Evolutionary conservation across 2,888 invertebrate genomes (phyloP).

Genomic region (Elmis aenea): DNA sequence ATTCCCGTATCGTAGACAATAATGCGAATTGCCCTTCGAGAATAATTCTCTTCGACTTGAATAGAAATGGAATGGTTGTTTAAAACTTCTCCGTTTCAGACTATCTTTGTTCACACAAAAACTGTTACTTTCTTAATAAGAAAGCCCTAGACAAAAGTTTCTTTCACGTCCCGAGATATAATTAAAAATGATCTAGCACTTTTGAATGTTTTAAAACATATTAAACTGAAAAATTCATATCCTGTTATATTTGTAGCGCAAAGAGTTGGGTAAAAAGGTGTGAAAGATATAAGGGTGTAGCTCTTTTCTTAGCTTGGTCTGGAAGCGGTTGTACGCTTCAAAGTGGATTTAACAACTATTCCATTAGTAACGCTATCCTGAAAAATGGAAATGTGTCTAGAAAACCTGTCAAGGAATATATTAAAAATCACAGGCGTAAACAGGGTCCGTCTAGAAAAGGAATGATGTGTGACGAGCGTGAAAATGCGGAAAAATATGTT

Average conservation of each 20-base stretch:
- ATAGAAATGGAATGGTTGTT: conserved; percentile 52
- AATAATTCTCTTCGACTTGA: conserved; percentile 60
- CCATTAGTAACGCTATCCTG: conserved; percentile 54
- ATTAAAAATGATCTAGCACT: conserved; percentile 61
- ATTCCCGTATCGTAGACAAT: conserved; percentile 56
- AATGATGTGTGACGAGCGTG: conserved; percentile 67
- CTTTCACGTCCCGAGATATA: conserved; percentile 63
- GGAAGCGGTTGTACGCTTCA: too few species aligned
- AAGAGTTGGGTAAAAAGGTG: conserved; percentile 43
- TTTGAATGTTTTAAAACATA: too few species aligned
- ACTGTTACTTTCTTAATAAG: conserved; percentile 58
- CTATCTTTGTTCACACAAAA: conserved; percentile 52
- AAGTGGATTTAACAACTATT: conserved; percentile 58
- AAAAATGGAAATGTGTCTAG: conserved; percentile 48
- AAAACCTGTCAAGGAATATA: conserved; percentile 37
- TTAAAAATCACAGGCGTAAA: conserved; percentile 56
- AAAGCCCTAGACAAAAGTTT: conserved; percentile 60
- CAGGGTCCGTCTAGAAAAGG: conserved; percentile 64
- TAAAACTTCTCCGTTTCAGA: conserved; percentile 55
- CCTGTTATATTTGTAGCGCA: conserved; percentile 58
- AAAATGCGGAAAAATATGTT: too few species aligned
- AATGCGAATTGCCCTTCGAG: conserved; percentile 58
- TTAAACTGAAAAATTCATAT: too few species aligned
- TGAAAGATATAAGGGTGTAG: conserved; percentile 62
- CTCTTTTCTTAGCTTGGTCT: too few species aligned